phyloP scores from a whole-genome alignment of 2,113 vertebrate species.

The Hystrix cristata region DNA sequence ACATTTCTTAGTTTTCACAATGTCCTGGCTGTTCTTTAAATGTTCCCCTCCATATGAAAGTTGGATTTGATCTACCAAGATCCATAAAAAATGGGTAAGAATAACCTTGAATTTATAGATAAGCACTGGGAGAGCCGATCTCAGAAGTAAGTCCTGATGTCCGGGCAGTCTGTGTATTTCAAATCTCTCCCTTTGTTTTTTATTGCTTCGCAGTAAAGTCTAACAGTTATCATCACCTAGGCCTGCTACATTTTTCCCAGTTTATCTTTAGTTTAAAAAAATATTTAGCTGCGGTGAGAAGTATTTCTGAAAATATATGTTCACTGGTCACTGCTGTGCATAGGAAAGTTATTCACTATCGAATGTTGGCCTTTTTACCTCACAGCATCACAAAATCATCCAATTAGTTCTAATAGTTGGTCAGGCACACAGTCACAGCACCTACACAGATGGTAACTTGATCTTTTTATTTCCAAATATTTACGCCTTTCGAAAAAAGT shows the following conservation, averaged over 20 bases:
- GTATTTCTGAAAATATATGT: neutral
- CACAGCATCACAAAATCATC: neutral
- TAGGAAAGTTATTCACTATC: neutral
- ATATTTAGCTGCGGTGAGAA: neutral
- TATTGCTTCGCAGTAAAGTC: neutral
- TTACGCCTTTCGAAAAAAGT: neutral
- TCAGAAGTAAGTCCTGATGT: neutral
- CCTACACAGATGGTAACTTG: neutral
- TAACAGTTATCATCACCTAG: neutral
- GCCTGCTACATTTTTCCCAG: no score
- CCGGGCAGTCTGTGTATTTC: neutral
- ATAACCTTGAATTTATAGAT: neutral
- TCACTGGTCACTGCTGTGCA: neutral
- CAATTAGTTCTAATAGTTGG: neutral
- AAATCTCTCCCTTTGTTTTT: neutral
- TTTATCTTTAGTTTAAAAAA: neutral
- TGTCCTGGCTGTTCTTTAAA: neutral
- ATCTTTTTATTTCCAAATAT: neutral
- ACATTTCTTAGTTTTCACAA: neutral
- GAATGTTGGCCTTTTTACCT: fast-evolving
- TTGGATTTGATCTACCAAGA: neutral
- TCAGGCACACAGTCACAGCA: neutral
- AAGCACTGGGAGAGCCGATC: neutral
- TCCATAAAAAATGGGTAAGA: neutral
- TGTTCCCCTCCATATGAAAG: neutral